Evolutionary conservation across 2,888 invertebrate genomes (phyloP), one percentile per base, ranked within the genome.

Genomic region (Drosophila melanosoma): DNA sequence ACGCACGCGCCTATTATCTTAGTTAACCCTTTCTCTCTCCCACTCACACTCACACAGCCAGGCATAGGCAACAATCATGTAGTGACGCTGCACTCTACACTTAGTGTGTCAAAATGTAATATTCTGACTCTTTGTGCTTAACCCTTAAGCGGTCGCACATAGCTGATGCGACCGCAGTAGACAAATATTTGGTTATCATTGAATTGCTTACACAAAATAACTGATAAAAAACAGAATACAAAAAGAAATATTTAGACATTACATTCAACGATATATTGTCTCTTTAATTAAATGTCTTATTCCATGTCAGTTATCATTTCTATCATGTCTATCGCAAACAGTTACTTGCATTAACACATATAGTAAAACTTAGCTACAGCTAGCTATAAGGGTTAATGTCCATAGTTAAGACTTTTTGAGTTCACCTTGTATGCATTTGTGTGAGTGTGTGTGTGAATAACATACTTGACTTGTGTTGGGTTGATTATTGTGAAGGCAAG

Each of bases 1-100:
- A 42, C 73, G 52, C 69, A 70, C 62, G 62, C 68, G 67, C 69
- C 59, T 32, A 75, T 78, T 82, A 81, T 81, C 82, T 82, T 48
- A 52, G 26, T 49, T 38, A 35, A 26, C 36, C 54, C 56, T 54
- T 29, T 17, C 59, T 42, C 32, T 49, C 66, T 35, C 42, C 40
- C 70, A 32, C 56, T 38, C 29, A 52, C 59, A 36, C 52, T 36
- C 32, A 23, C 48, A 48, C 35, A 57, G 35, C 59, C 51, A 36
- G 29, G 11, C 8, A 48, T 17, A 11, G 35, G 49, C 35, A 49
- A 32, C 49, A 45, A 56, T 42, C 40, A 15, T 58, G 17, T 52
- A 59, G 59, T 66, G 61, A 51, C 68, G 61, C 59, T 83, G 81
- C 81, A 70, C 71, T 72, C 74, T 62, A 74, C 82, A 61, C 67